These are phyloP conservation scores for Nannoperca obscura DNA, from an alignment of 2,797 vertebrate species.

Conservation along the genomic window DNA sequence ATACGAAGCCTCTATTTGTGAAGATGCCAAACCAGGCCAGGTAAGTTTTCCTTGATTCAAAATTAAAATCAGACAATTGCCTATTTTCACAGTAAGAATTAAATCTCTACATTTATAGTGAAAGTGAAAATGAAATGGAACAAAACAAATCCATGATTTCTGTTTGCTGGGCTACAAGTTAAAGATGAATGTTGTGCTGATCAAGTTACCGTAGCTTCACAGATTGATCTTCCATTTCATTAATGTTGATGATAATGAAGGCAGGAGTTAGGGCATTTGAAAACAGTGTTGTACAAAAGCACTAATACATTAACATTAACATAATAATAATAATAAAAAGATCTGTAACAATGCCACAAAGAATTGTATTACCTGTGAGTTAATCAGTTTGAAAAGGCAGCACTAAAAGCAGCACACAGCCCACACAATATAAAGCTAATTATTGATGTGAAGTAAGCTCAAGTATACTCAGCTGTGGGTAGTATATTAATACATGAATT, in stretches of 20 bases:
- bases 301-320: background rate
- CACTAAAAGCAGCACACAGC: background rate
- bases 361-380: background rate
- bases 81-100: background rate
- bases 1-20: slow-evolving; percentile 94
- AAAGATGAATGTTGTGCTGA: background rate
- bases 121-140: background rate
- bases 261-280: background rate
- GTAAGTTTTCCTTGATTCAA: slow-evolving; percentile 74
- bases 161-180: background rate
- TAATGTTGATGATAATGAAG: background rate
- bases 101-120: background rate
- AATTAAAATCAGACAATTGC: background rate
- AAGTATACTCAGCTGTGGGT: background rate
- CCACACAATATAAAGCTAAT: background rate
- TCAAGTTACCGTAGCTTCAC: background rate
- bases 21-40: slow-evolving; percentile 97
- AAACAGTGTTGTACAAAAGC: background rate
- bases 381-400: slow-evolving; percentile 3
- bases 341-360: background rate
- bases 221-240: slow-evolving; percentile 4
- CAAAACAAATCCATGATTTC: background rate
- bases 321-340: background rate
- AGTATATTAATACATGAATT: background rate
- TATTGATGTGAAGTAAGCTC: slow-evolving; percentile 20